phyloP scores from a whole-genome alignment of 2,797 vertebrate genomes.

The Myotis planiceps region DNA sequence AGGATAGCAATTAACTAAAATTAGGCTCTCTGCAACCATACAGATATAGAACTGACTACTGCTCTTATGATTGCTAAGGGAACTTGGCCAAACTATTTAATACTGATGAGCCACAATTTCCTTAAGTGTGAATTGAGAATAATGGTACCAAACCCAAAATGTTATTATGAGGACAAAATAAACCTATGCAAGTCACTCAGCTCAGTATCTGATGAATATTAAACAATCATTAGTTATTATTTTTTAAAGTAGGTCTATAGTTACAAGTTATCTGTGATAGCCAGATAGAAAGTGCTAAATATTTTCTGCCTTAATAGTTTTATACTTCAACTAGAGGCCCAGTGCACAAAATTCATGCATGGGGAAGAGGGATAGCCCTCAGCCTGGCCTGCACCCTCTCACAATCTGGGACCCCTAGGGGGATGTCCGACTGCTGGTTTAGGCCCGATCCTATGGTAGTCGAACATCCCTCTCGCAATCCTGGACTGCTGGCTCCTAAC shows the following conservation, averaged over 20 bases:
- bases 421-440: too few relatives aligned
- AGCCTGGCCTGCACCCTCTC: too few relatives aligned
- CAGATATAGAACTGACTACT: not conserved
- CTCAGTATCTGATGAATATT: not conserved
- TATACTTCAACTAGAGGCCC: not conserved
- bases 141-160: not conserved
- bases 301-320: not conserved
- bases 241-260: not conserved
- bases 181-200: not conserved
- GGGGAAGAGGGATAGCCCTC: too few relatives aligned
- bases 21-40: not conserved
- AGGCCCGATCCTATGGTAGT: too few relatives aligned
- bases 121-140: not conserved
- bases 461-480: too few relatives aligned
- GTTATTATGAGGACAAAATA: not conserved
- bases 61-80: not conserved
- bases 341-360: too few relatives aligned
- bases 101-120: not conserved
- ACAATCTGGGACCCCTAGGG: too few relatives aligned
- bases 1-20: not conserved
- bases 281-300: not conserved
- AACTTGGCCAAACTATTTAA: not conserved
- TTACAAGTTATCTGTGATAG: not conserved
- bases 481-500: too few relatives aligned
- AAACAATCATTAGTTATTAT: not conserved